Percentiles rank a stretch among this genome's conserved stretches.
These are phyloP conservation scores for Philantomba maxwellii DNA, from an alignment of 2,113 vertebrate genomes.

Conservation along the genomic window DNA sequence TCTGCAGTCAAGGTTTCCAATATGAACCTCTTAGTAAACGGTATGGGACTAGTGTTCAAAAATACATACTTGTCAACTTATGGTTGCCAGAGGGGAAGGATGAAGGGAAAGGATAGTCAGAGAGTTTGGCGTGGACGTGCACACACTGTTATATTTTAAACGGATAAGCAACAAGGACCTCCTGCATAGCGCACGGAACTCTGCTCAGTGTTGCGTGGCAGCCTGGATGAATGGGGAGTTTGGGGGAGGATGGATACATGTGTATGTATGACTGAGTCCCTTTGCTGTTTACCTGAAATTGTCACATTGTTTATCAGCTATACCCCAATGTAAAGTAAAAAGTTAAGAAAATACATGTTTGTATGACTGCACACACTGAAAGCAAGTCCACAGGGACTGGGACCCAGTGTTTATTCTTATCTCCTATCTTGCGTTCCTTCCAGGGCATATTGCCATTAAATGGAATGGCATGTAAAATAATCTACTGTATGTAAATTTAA, in stretches of 20 bases:
- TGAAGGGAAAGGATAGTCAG: neutral
- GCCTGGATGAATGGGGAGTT: neutral
- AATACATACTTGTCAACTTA: neutral
- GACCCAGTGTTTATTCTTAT: neutral
- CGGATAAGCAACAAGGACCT: neutral
- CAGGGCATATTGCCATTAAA: neutral
- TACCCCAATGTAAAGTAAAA: neutral
- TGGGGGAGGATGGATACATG: neutral
- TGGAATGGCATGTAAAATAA: neutral
- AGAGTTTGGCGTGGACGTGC: neutral
- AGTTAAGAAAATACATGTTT: neutral
- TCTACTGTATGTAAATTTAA: neutral
- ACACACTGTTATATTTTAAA: neutral
- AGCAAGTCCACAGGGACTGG: neutral
- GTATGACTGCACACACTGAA: neutral
- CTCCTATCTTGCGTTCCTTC: neutral
- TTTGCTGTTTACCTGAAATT: neutral
- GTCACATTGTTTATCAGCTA: neutral
- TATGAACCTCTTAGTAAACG: neutral
- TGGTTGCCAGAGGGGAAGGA: neutral
- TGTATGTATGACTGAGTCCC: neutral
- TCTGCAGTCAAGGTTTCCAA: neutral
- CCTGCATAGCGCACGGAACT: neutral
- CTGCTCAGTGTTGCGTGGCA: neutral
- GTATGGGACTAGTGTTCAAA: neutral